Conservation (phyloP, 2,113 vertebrate genomes). For the Oostethus manadensis region DNA sequence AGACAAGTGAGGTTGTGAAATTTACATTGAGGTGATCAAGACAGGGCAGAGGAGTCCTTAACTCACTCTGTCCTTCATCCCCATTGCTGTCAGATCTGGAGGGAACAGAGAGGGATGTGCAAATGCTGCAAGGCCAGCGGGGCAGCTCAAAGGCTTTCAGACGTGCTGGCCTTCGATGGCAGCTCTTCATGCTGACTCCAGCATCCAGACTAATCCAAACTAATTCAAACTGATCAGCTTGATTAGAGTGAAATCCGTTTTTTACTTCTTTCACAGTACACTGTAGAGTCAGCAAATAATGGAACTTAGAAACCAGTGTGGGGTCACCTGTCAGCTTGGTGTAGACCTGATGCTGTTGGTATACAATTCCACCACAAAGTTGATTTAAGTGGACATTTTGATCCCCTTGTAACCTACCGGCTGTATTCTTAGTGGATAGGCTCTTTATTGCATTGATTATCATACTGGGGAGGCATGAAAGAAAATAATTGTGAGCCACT, state of each 20-base stretch:
- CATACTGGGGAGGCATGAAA: no score
- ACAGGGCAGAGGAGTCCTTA: constrained; percentile 31
- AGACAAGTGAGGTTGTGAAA: constrained; percentile 35
- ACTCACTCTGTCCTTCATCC: constrained; percentile 28
- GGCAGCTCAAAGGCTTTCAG: constrained; percentile 17
- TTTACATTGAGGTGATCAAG: constrained; percentile 45
- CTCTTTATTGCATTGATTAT: no score
- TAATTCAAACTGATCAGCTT: constrained; percentile 54
- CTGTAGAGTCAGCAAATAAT: constrained; percentile 20
- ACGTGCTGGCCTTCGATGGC: constrained; percentile 51
- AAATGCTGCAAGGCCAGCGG: constrained; percentile 18
- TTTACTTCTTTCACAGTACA: constrained; percentile 2
- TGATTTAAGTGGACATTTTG: constrained; percentile 37
- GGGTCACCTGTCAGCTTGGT: constrained; percentile 8
- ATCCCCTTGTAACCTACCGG: constrained; percentile 13
- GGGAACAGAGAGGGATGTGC: constrained; percentile 17
- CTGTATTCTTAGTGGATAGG: constrained; percentile 10
- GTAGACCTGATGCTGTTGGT: background rate
- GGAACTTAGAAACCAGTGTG: constrained; percentile 1
- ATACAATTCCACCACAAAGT: background rate
- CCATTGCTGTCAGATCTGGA: constrained; percentile 33
- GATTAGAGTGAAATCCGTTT: constrained; percentile 34
- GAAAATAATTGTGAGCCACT: no score
- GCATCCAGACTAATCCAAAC: constrained; percentile 42
- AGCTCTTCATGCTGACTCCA: constrained; percentile 49